These are phyloP conservation scores for Proisotoma minuta DNA, from an alignment of 2,888 invertebrate species.

Conservation along the genomic window DNA sequence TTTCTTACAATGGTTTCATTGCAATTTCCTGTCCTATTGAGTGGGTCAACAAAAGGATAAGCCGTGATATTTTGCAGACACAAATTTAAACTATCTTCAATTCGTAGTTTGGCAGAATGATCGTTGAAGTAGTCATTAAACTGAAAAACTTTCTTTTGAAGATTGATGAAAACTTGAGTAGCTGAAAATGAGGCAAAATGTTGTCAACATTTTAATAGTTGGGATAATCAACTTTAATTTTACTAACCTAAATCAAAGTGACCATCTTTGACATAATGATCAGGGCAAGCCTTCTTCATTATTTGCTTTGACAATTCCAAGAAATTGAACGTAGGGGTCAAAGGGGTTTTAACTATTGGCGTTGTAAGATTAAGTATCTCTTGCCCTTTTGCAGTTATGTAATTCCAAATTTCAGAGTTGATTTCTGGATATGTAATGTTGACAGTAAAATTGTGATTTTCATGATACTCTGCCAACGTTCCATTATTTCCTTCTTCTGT, in stretches of 20 bases:
- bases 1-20: constrained; percentile 17
- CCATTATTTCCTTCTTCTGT: not conserved
- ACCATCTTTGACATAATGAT: constrained; percentile 28
- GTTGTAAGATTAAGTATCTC: constrained; percentile 11
- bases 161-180: constrained; percentile 14
- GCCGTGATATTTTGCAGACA: constrained; percentile 19
- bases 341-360: not conserved
- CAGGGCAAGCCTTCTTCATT: constrained; percentile 30
- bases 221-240: too few relatives aligned
- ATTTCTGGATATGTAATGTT: constrained; percentile 15
- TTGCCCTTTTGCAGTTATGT: constrained; percentile 23
- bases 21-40: constrained; percentile 4
- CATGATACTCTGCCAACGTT: constrained; percentile 8
- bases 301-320: constrained; percentile 23
- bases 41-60: constrained; percentile 22
- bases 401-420: constrained; percentile 30
- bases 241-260: constrained; percentile 32
- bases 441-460: constrained; percentile 11
- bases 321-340: constrained; percentile 21
- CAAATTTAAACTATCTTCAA: constrained; percentile 19
- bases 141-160: constrained; percentile 19
- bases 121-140: constrained; percentile 19
- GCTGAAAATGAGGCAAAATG: too few relatives aligned
- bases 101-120: constrained; percentile 16
- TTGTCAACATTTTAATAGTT: too few relatives aligned